Evolutionary conservation across 1,140 invertebrate genomes (phyloP).

Genomic region (Anthonomus grandis): DNA sequence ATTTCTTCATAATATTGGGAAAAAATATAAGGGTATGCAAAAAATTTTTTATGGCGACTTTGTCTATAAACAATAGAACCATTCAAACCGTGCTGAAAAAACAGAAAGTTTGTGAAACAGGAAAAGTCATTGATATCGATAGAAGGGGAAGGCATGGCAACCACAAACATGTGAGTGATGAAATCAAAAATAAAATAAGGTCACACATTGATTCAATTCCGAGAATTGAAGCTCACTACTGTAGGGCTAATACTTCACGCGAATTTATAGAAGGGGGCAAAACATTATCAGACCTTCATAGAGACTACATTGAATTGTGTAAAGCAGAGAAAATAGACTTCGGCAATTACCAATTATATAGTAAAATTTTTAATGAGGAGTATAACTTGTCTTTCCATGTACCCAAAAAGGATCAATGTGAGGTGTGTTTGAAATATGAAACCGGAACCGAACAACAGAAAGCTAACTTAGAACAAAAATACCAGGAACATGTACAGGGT

Average conservation of each 20-base stretch:
- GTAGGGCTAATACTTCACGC: neutral
- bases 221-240: neutral
- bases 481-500: neutral
- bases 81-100: too few relatives aligned
- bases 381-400: too few relatives aligned
- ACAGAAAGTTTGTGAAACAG: too few relatives aligned
- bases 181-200: neutral
- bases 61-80: neutral
- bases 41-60: neutral
- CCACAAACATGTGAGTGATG: neutral
- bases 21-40: neutral
- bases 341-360: neutral
- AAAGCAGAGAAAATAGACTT: neutral
- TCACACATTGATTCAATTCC: neutral
- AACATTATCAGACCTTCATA: too few relatives aligned
- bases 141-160: neutral
- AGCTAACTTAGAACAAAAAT: neutral
- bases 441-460: neutral
- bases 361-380: neutral
- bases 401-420: conserved; percentile 3
- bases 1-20: too few relatives aligned
- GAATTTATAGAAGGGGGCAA: too few relatives aligned
- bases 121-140: too few relatives aligned
- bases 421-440: neutral
- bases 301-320: neutral